Percentiles rank a stretch among this genome's conserved stretches.
Conservation (phyloP, 2,113 vertebrate species). For the Dasyurus viverrinus region DNA sequence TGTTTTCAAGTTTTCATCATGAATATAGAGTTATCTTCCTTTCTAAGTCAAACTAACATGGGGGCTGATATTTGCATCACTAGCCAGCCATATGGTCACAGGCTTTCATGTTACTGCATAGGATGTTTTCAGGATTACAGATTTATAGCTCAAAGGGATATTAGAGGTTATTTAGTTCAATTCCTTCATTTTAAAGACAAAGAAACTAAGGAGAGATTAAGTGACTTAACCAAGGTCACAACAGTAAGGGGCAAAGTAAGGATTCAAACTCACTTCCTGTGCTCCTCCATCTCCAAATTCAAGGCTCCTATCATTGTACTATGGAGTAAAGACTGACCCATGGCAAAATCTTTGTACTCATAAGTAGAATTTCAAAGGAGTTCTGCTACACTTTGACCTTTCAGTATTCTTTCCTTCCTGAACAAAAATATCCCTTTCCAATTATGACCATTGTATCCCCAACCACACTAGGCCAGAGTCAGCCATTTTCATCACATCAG, state of each 20-base stretch:
- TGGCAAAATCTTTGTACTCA: conserved; percentile 1
- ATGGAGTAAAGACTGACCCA: neutral
- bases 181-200: neutral
- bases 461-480: neutral
- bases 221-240: neutral
- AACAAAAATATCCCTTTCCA: conserved; percentile 1
- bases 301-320: neutral
- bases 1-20: neutral
- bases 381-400: neutral
- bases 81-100: neutral
- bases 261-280: neutral
- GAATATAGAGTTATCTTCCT: neutral
- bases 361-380: conserved; percentile 3
- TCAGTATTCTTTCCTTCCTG: neutral
- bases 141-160: neutral
- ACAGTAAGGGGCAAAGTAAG: neutral
- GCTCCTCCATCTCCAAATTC: neutral
- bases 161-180: neutral
- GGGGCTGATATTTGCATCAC: neutral
- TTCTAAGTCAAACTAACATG: neutral
- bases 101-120: neutral
- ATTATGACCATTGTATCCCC: neutral
- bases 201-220: neutral
- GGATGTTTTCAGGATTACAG: neutral
- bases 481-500: neutral